A percentile compares a stretch with the other conserved stretches of the same genome.
Evolutionary conservation across 2,113 vertebrate species (phyloP).

Genomic region (Chaenocephalus aceratus): DNA sequence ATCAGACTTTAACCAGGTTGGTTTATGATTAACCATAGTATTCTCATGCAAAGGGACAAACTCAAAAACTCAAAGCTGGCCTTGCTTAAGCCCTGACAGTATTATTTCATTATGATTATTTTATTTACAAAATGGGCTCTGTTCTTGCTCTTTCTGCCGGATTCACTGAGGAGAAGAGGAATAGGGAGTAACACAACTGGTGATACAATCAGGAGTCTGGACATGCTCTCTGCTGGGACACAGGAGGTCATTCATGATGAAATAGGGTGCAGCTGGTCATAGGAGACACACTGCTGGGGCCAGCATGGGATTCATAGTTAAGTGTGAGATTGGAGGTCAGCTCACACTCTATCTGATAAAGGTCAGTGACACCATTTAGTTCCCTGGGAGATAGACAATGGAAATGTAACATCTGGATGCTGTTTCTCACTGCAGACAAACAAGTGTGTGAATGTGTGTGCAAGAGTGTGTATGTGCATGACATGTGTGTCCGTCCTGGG

Average conservation of each 20-base stretch:
- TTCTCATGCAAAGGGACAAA: slow-evolving; percentile 10
- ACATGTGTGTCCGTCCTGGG: not conserved
- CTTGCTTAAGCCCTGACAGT: slow-evolving; percentile 10
- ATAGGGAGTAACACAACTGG: slow-evolving; percentile 35
- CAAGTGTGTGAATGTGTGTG: slow-evolving; percentile 13
- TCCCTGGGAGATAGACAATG: slow-evolving; percentile 55
- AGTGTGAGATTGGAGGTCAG: slow-evolving; percentile 67
- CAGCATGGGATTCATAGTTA: slow-evolving; percentile 50
- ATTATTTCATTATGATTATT: slow-evolving; percentile 33
- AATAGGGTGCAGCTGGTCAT: slow-evolving; percentile 67
- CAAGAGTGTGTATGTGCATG: slow-evolving; percentile 8
- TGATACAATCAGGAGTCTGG: slow-evolving; percentile 55
- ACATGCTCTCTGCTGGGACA: slow-evolving; percentile 38
- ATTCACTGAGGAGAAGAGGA: slow-evolving; percentile 20
- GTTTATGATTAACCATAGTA: slow-evolving; percentile 27
- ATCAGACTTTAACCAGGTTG: slow-evolving; percentile 3
- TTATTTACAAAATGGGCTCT: slow-evolving; percentile 13
- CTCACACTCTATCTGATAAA: slow-evolving; percentile 67
- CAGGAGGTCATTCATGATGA: slow-evolving; percentile 48
- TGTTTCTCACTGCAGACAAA: slow-evolving; percentile 56
- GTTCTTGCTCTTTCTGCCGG: slow-evolving; percentile 2
- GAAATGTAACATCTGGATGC: slow-evolving; percentile 70
- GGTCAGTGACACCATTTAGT: slow-evolving; percentile 71
- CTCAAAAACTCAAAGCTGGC: not conserved
- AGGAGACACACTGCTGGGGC: slow-evolving; percentile 46